A percentile compares a stretch with the other conserved stretches of the same genome.
Conservation (phyloP, 2,113 vertebrate species). For the Aptenodytes patagonicus region DNA sequence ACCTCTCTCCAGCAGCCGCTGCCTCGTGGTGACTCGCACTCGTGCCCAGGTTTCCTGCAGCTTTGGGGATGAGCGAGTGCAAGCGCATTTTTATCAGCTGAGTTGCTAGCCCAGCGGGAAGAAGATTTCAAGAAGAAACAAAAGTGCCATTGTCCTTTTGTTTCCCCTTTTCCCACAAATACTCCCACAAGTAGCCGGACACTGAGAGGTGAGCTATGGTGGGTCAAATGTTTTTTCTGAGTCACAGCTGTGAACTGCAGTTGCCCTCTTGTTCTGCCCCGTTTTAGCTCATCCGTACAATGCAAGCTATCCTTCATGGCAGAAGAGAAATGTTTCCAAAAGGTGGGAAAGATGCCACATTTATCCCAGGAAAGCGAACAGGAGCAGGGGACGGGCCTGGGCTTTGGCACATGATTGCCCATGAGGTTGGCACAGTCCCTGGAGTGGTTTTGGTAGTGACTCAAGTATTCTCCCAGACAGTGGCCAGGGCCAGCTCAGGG, state of each 20-base stretch:
- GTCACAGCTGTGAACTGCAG: neutral
- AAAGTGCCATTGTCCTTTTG: neutral
- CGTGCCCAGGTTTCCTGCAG: neutral
- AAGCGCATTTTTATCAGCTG: neutral
- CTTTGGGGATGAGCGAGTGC: neutral
- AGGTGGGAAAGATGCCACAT: neutral
- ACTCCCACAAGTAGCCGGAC: neutral
- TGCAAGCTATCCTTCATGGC: neutral
- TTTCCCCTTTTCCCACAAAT: neutral
- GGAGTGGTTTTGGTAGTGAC: neutral
- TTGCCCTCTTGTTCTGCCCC: neutral
- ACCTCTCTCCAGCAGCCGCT: neutral
- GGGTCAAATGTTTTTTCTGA: neutral
- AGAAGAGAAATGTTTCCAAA: neutral
- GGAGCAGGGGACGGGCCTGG: neutral
- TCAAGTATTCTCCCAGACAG: neutral
- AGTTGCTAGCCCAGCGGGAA: neutral
- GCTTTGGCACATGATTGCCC: neutral
- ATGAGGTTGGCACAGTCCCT: neutral
- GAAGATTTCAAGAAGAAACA: neutral
- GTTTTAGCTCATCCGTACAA: neutral
- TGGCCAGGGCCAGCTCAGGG: neutral
- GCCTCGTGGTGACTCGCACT: rapidly evolving
- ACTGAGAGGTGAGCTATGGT: neutral
- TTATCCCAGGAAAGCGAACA: neutral